Base-by-base conservation (phyloP, 1,140 invertebrate genomes). In the Adelges cooleyi region DNA sequence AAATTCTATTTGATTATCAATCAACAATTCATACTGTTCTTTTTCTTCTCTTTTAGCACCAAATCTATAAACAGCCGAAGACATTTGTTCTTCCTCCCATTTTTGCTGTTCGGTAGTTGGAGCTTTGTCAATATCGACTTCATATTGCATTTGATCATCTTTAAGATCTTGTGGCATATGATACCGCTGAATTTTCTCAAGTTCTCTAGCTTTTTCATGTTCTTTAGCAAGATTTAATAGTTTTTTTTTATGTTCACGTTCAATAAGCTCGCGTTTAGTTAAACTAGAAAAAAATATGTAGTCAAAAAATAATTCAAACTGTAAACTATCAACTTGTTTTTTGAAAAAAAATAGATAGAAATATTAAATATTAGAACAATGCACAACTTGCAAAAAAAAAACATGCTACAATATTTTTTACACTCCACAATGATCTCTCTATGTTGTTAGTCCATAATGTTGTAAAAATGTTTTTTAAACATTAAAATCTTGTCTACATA, bases 11-110 rank as follows among this genome's bases (percentile, higher is more conserved):
- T 95, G 89, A 76, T 95, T 94, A 73, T 98, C 95, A 65, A 98
- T 75, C 9, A 99, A 75, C 33, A 95, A 78, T 70, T 98, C 93
- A 78, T 98, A 98, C 72, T 85, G 77, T 38, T 73, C 70, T 70
- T 76, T 78, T 73, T 82, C 87, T 22, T 84, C 85, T 79, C 96
- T 87, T 77, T 89, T 90, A 0, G 96, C 91, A 15, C 96, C 96
- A 81, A 98, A 95, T 71, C 84, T 82, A 73, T 95, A 87, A 36
- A 88, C 82, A 18, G 94, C 95, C n/a, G 90, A 89, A 22, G 86
- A 85, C 77, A 99, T 86, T 77, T 96, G 91, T 75, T 98, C 95
- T 66, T 96, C 90, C 79, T 99, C 96, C 96, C 95, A 99, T 80
- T 95, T 93, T 68, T 84, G 83, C 75, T 98, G 95, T 74, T 99